These are phyloP conservation scores for Pseudochromis fuscus DNA, from an alignment of 2,797 vertebrate species.

Conservation along the genomic window DNA sequence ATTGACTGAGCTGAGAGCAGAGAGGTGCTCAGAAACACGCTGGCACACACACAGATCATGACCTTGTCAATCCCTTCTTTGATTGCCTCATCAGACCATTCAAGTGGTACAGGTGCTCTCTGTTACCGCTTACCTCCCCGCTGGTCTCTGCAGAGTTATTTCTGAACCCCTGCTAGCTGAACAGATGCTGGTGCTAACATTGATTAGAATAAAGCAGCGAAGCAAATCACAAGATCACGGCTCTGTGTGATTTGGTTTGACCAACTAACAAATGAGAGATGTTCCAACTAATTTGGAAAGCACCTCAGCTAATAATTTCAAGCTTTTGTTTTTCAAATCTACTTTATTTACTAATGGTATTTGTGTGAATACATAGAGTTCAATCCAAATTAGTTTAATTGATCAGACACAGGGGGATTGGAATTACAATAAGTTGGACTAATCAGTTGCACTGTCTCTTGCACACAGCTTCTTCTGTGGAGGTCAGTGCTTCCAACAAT, in stretches of 20 bases:
- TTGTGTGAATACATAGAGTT: too few relatives aligned
- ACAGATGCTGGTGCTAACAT: constrained; percentile 58
- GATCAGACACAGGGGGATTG: background rate
- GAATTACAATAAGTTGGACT: background rate
- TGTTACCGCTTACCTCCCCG: constrained; percentile 38
- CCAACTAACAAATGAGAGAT: too few relatives aligned
- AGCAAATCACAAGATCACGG: constrained; percentile 33
- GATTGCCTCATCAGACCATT: constrained; percentile 63
- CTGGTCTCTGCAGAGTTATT: constrained; percentile 41
- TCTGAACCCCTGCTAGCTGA: constrained; percentile 42
- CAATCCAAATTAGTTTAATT: background rate
- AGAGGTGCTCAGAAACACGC: constrained; percentile 8
- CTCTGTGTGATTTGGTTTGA: constrained; percentile 27
- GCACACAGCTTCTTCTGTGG: background rate
- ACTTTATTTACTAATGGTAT: background rate
- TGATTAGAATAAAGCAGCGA: constrained; percentile 54
- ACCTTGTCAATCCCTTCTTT: constrained; percentile 68
- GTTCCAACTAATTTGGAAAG: too few relatives aligned
- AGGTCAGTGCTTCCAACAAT: too few relatives aligned
- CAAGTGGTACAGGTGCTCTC: constrained; percentile 23
- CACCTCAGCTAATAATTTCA: background rate
- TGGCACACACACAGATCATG: constrained; percentile 27
- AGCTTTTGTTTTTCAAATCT: background rate
- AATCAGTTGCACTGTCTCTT: too few relatives aligned
- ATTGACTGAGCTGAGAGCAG: constrained; percentile 30